A percentile compares a stretch with the other conserved stretches of the same genome.
These are phyloP conservation scores for Protosalanx chinensis DNA, from an alignment of 2,797 vertebrate genomes.

Conservation along the genomic window DNA sequence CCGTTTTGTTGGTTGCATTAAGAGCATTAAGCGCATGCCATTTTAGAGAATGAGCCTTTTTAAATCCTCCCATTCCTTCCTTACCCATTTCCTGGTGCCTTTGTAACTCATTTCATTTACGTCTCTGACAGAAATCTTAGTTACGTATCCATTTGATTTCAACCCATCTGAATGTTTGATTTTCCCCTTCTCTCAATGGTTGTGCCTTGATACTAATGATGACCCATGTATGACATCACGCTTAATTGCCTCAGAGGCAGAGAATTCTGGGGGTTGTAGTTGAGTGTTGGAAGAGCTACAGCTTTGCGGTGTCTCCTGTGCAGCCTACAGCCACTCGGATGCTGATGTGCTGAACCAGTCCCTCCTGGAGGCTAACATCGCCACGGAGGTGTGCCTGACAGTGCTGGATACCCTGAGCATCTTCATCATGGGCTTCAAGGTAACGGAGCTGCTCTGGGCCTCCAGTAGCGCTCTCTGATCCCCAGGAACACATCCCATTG, in stretches of 20 bases:
- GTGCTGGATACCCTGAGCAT: constrained; percentile 92
- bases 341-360: constrained; percentile 95
- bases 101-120: constrained; percentile 35
- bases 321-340: constrained; percentile 94
- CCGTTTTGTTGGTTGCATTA: constrained; percentile 55
- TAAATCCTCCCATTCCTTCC: constrained; percentile 35
- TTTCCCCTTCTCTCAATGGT: constrained; percentile 33
- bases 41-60: constrained; percentile 47
- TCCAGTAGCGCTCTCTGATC: neutral
- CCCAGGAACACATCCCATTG: too few species aligned
- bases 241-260: neutral
- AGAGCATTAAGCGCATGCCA: constrained; percentile 58
- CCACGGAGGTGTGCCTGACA: constrained; percentile 94
- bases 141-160: constrained; percentile 39
- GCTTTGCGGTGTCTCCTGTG: constrained; percentile 33
- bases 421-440: constrained; percentile 97
- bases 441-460: constrained; percentile 45
- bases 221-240: neutral
- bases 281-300: constrained; percentile 38
- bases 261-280: neutral
- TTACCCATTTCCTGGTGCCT: constrained; percentile 49
- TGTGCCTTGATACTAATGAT: constrained; percentile 39
- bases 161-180: constrained; percentile 33
- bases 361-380: constrained; percentile 91
- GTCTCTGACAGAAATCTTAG: constrained; percentile 17